phyloP scores from a whole-genome alignment of 2,113 vertebrate species.

The Merops nubicus region DNA sequence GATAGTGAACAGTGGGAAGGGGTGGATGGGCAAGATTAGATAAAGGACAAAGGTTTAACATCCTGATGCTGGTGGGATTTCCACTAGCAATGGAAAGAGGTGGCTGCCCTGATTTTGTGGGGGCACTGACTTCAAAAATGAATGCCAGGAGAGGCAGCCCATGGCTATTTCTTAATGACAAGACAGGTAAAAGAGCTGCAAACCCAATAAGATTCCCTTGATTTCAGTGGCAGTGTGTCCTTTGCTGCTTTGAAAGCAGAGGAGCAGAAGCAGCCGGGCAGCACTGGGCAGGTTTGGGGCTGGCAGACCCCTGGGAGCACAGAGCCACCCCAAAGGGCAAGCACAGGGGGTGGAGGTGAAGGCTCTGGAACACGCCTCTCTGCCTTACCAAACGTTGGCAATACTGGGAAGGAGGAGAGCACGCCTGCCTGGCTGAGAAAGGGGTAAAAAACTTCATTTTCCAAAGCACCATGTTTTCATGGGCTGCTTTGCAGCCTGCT shows the following conservation, averaged over 20 bases:
- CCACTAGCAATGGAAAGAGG: background rate
- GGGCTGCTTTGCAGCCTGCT: background rate
- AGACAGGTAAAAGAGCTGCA: background rate
- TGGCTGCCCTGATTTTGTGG: rapidly evolving
- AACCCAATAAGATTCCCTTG: background rate
- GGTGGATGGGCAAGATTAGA: background rate
- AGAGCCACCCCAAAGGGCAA: background rate
- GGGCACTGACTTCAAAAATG: background rate
- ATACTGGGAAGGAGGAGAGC: background rate
- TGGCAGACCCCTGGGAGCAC: background rate
- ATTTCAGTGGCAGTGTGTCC: rapidly evolving
- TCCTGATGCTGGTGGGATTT: background rate
- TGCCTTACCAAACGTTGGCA: background rate
- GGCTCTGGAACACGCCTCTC: rapidly evolving
- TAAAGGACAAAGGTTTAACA: background rate
- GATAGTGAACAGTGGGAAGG: background rate
- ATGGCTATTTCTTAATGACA: background rate
- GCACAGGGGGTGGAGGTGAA: background rate
- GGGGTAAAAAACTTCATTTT: background rate
- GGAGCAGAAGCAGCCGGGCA: background rate
- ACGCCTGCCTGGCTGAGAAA: background rate
- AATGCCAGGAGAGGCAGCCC: background rate
- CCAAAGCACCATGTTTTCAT: background rate
- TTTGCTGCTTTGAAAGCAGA: background rate
- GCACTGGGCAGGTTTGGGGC: rapidly evolving